Evolutionary conservation across 2,888 invertebrate genomes (phyloP), one percentile per base, ranked within the genome.

Genomic region (Drosophila mimetica): DNA sequence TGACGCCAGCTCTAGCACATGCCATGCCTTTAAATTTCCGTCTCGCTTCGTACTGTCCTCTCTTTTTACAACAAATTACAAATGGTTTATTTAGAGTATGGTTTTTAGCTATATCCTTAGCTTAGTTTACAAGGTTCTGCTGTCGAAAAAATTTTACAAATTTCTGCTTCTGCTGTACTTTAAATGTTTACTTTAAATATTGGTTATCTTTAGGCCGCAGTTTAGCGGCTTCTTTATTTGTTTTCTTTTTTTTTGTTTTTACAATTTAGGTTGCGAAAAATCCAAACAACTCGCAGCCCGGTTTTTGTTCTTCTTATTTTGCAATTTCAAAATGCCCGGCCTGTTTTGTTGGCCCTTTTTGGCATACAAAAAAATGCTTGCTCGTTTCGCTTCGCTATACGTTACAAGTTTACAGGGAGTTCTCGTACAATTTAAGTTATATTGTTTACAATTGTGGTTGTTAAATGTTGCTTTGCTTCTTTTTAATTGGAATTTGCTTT

Each of bases 31-130:
- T 58, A 32, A 51, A 47, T 34, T 53, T 58, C 39, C 39, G 25
- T n/a, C 39, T 36, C 39, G 28, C 44, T 36, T 39, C 41, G 36
- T 32, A 30, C 65, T 8, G 20, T 57, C 67, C 47, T 61, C 69
- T 18, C 71, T 87, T 84, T 85, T 77, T 85, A 85, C 85, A 85
- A 86, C 88, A 88, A 88, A 85, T 88, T 88, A 86, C 84, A 86
- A 88, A 82, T 87, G 70, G 22, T 80, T 71, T 69, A 53, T 57
- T 59, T 59, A 71, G 61, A 65, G 50, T 80, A 63, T 72, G 57
- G 51, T 51, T 52, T 71, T 74, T 71, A 69, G 67, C 57, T 71
- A 66, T 70, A 30, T 72, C 44, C 65, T 71, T 79, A 73, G 66
- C 65, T 72, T 76, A 82, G 85, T 81, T 75, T 76, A 84, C 78